These are phyloP conservation scores for Plebejus anna DNA, from an alignment of 2,888 invertebrate genomes.

Conservation along the genomic window DNA sequence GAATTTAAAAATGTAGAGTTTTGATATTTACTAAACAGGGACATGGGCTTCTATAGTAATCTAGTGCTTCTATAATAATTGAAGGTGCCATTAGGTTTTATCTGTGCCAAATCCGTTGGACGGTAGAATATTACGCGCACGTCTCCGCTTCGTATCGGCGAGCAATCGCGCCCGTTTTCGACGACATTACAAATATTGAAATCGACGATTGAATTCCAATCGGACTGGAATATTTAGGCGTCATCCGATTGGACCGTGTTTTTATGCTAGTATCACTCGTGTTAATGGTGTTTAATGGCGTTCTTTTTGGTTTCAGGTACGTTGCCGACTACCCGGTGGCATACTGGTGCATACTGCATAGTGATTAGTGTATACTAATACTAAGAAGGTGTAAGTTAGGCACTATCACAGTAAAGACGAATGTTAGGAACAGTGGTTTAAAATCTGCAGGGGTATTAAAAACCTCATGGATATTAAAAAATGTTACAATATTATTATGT, in stretches of 20 bases:
- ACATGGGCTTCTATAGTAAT: too few relatives aligned
- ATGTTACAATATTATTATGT: too few relatives aligned
- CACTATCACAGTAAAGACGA: not conserved
- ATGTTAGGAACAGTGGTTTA: not conserved
- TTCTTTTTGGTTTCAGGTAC: conserved; percentile 21
- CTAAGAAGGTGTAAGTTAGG: not conserved
- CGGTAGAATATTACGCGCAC: conserved; percentile 32
- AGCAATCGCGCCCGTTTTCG: conserved; percentile 32
- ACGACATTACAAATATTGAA: conserved; percentile 37
- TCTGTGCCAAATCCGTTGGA: conserved; percentile 17
- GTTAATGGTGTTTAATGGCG: not conserved
- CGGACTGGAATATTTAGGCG: conserved; percentile 7
- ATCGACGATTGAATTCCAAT: conserved; percentile 35
- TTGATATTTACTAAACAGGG: not conserved
- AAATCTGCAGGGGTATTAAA: too few relatives aligned
- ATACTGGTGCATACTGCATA: not conserved
- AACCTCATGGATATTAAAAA: too few relatives aligned
- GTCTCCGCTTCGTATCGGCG: conserved; percentile 36
- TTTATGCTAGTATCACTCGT: not conserved
- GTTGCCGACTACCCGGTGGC: not conserved
- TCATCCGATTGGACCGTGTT: not conserved
- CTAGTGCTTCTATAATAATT: conserved; percentile 1
- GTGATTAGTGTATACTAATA: not conserved
- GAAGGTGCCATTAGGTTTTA: conserved; percentile 10
- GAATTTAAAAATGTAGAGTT: not conserved